Evolutionary conservation across 2,888 invertebrate genomes (phyloP).

Genomic region (Pyrrhia umbra): DNA sequence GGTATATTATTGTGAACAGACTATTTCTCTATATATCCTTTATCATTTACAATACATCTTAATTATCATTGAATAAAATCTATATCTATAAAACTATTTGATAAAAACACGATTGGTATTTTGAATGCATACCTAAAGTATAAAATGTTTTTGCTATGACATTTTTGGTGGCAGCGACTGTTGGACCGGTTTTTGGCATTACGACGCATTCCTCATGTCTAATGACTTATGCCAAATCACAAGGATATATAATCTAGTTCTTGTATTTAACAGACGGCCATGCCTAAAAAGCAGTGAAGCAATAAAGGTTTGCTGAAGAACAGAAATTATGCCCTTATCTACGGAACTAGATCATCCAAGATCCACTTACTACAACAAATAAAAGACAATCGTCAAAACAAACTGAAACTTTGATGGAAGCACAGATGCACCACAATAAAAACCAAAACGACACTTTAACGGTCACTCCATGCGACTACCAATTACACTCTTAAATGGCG

Average conservation of each 20-base stretch:
- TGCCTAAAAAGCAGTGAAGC: not conserved
- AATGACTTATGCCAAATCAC: slow-evolving; percentile 25
- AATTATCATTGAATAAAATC: not conserved
- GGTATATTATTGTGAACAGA: too few relatives aligned
- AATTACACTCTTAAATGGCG: slow-evolving; percentile 50
- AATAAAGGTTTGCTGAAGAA: not conserved
- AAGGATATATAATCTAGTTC: slow-evolving; percentile 3
- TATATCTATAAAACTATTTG: not conserved
- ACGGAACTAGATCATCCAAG: not conserved
- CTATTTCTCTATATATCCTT: not conserved
- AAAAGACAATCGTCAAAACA: slow-evolving; percentile 18
- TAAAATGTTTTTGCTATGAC: slow-evolving; percentile 26
- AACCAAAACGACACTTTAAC: slow-evolving; percentile 51
- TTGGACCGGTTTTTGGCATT: slow-evolving; percentile 48
- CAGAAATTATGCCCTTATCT: not conserved
- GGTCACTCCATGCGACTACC: slow-evolving; percentile 37
- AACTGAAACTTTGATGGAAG: slow-evolving; percentile 38
- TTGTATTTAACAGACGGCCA: slow-evolving; percentile 23
- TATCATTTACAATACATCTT: not conserved
- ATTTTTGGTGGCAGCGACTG: slow-evolving; percentile 39
- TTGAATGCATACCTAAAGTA: slow-evolving; percentile 22
- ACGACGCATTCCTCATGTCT: slow-evolving; percentile 47
- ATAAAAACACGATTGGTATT: slow-evolving; percentile 30
- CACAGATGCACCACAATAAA: slow-evolving; percentile 35
- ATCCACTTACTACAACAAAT: not conserved